A percentile compares a stretch with the other conserved stretches of the same genome.
These are phyloP conservation scores for Morone saxatilis DNA, from an alignment of 2,113 vertebrate species.

Conservation along the genomic window DNA sequence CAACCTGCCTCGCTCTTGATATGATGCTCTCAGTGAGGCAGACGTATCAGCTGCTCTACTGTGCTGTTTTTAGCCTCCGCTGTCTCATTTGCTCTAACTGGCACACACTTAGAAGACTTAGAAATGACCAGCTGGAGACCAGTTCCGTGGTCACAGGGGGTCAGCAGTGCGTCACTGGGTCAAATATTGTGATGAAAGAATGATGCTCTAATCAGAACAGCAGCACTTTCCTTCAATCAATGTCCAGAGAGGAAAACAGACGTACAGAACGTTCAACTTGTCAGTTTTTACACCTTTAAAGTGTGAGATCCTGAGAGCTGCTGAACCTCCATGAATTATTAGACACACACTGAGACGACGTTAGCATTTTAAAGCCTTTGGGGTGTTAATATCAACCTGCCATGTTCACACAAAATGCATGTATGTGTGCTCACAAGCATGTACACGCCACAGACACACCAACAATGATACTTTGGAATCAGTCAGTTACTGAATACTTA, in stretches of 20 bases:
- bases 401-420: not conserved
- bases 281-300: conserved; percentile 51
- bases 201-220: not conserved
- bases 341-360: conserved; percentile 6
- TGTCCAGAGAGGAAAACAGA: conserved; percentile 11
- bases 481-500: no score
- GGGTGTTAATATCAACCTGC: not conserved
- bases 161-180: conserved; percentile 49
- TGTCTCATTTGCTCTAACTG: conserved; percentile 74
- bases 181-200: conserved; percentile 28
- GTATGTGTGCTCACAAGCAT: not conserved
- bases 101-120: conserved; percentile 29
- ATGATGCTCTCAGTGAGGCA: conserved; percentile 12
- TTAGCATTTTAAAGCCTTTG: conserved; percentile 16
- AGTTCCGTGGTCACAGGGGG: conserved; percentile 24
- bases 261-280: conserved; percentile 34
- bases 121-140: conserved; percentile 67
- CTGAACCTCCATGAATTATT: conserved; percentile 28
- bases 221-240: conserved; percentile 9
- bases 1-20: not conserved
- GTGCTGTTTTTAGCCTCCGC: conserved; percentile 72
- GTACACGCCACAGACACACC: not conserved
- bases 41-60: conserved; percentile 52
- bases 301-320: conserved; percentile 48
- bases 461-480: no score